Evolutionary conservation across 2,888 invertebrate species (phyloP), one percentile per base, ranked within the genome.

Genomic region (Seladonia tumulorum): DNA sequence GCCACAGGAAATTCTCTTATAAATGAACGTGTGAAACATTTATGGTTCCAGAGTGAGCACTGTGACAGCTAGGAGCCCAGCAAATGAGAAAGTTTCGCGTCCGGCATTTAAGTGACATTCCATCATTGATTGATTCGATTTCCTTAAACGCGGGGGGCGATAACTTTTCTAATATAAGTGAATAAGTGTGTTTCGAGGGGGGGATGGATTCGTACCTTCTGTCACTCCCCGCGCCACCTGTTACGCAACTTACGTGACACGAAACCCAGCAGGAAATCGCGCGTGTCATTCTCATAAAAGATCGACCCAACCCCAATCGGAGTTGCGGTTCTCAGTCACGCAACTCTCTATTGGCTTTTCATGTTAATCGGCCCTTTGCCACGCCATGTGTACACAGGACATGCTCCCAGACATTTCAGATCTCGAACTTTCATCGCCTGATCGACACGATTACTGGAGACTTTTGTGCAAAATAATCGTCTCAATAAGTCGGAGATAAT

Each of bases 161-260:
- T 81, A 90, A 91, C 91, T 91, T 91, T 91, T 88, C 90, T 89
- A 90, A 91, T 91, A 89, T 91, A 87, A 90, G 82, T 76, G 90
- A 91, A 88, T 86, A 82, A 81, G 85, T 81, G 81, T 79, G 81
- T 79, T 73, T 60, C 7, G 63, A 4, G 47, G 72, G 71, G 5
- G 35, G 75, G 72, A 66, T 18, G 60, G 53, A 14, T 7, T 14
- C 66, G 47, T 53, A 74, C 53, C 79, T 73, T 76, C 82, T 82
- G 79, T 79, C 81, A 81, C 73, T 86, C 82, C 60, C 2, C 39
- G 76, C 78, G 82, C 90, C 90, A 91, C 89, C 88, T 91, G 89
- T 92, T 91, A 90, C 90, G 85, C 87, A 85, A 86, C 83, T 88
- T 88, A 88, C 88, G 85, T 82, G 87, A 87, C 86, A 79, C 86